Conservation (phyloP, 2,113 vertebrate genomes). For the Dicentrarchus labrax region DNA sequence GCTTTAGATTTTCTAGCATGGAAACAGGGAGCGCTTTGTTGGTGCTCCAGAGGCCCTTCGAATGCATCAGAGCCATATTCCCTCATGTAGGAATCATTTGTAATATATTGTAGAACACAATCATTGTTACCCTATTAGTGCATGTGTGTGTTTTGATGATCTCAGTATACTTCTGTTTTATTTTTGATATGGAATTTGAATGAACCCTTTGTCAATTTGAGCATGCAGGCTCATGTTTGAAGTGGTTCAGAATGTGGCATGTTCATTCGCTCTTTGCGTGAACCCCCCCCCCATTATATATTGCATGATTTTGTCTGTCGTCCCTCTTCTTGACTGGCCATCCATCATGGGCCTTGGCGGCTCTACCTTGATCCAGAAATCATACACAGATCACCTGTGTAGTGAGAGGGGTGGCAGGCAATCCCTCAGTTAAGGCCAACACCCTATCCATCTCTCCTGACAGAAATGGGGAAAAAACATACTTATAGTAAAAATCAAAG, state of each 20-base stretch:
- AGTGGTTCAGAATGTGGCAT: slow-evolving; percentile 2
- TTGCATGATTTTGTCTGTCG: slow-evolving; percentile 46
- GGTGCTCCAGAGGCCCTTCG: slow-evolving; percentile 24
- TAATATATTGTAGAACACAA: slow-evolving; percentile 11
- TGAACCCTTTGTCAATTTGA: slow-evolving; percentile 13
- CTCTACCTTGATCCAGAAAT: slow-evolving; percentile 70
- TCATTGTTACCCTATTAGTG: not conserved
- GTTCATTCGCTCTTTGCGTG: not conserved
- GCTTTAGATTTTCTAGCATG: slow-evolving; percentile 49
- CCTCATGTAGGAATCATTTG: slow-evolving; percentile 4
- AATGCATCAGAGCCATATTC: slow-evolving; percentile 13
- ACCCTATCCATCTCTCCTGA: slow-evolving; percentile 65
- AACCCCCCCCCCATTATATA: slow-evolving; percentile 18
- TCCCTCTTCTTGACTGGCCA: slow-evolving; percentile 50
- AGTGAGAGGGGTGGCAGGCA: slow-evolving; percentile 63
- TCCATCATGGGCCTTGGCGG: slow-evolving; percentile 64
- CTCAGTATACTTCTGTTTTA: not conserved
- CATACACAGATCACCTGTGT: slow-evolving; percentile 73
- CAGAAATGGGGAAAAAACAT: slow-evolving; percentile 3
- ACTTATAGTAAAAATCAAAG: not conserved
- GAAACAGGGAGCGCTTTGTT: slow-evolving; percentile 57
- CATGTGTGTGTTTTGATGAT: not conserved
- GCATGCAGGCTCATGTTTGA: slow-evolving; percentile 1
- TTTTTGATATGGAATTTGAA: slow-evolving; percentile 3
- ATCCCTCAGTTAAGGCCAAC: slow-evolving; percentile 65